Conservation (phyloP, 2,888 invertebrate genomes). For the Tetrapedia diversipes region DNA sequence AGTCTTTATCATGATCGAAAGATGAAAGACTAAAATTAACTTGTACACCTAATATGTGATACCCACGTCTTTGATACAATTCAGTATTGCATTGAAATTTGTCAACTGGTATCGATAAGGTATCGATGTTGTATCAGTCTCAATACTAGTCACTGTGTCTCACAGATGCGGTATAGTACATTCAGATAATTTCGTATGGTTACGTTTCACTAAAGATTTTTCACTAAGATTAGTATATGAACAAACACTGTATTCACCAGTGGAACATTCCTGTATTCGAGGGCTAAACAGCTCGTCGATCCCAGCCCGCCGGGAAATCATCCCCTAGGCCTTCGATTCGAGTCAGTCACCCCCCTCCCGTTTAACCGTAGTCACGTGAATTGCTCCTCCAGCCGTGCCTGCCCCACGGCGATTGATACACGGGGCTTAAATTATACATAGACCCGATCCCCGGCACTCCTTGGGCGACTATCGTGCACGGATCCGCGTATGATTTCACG, state of each 20-base stretch:
- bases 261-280: conserved; percentile 39
- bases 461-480: conserved; percentile 59
- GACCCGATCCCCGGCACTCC: conserved; percentile 65
- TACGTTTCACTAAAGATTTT: not conserved
- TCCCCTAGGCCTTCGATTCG: conserved; percentile 75
- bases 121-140: no score
- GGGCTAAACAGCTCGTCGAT: conserved; percentile 56
- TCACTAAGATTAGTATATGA: not conserved
- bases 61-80: no score
- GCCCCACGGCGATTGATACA: conserved; percentile 79
- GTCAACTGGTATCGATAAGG: no score
- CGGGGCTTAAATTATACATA: conserved; percentile 79
- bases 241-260: not conserved
- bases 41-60: no score
- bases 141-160: no score
- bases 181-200: not conserved
- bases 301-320: conserved; percentile 78
- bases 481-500: conserved; percentile 71
- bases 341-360: conserved; percentile 54
- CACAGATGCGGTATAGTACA: no score
- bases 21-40: no score
- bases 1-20: no score
- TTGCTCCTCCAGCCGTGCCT: conserved; percentile 67
- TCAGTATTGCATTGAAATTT: no score
- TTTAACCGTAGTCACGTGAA: conserved; percentile 43